Percentiles rank a stretch among this genome's conserved stretches.
Conservation (phyloP, 2,888 invertebrate genomes). For the Vandiemenella viatica region DNA sequence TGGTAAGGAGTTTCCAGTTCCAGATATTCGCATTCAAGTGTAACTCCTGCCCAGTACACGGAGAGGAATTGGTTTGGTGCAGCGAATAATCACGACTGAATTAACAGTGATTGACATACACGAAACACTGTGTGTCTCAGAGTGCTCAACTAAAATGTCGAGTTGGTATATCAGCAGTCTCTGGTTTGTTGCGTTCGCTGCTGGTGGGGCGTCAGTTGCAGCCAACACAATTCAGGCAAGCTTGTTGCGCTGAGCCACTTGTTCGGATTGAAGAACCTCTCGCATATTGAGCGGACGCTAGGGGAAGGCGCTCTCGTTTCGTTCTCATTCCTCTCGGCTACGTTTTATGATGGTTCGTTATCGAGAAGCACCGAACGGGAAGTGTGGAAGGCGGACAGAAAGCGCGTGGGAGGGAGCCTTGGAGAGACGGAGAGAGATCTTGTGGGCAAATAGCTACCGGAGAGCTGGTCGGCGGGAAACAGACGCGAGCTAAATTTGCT, state of each 20-base stretch:
- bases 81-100: no score
- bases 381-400: neutral
- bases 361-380: neutral
- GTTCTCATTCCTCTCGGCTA: constrained; percentile 1
- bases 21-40: no score
- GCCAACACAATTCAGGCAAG: no score
- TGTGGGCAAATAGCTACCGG: neutral
- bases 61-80: no score
- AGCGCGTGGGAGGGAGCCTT: neutral
- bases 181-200: no score
- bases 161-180: no score
- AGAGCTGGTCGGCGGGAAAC: neutral
- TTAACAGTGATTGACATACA: no score
- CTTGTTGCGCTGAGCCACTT: neutral
- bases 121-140: no score
- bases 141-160: no score
- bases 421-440: neutral
- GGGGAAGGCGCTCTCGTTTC: neutral
- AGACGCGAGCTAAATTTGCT: neutral
- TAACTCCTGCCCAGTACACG: no score
- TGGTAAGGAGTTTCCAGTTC: no score
- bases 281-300: constrained; percentile 3
- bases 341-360: constrained; percentile 6
- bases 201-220: no score
- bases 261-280: neutral